Evolutionary conservation across 1,140 invertebrate genomes (phyloP), one percentile per base, ranked within the genome.

Genomic region (Macrostomum lignano): DNA sequence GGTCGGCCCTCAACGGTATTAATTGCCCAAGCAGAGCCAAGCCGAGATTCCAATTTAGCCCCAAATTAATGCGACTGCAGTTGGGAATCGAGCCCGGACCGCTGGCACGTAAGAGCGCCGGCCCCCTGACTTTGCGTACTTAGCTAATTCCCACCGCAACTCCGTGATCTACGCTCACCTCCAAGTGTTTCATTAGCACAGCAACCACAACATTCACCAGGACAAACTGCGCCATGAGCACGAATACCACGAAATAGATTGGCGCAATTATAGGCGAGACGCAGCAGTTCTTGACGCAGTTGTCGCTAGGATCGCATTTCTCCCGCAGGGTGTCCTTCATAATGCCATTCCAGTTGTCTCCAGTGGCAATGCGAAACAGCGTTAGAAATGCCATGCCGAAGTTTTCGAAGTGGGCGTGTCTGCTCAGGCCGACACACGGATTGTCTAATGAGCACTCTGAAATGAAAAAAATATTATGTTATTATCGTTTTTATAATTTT

Each of bases 291-390:
- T 69, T 71, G 1, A 91, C 70, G 49, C 91, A 98, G 49, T 88
- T 75, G 5, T 76, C 71, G 0, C 69, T 67, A 37, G 69, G 63
- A 54, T 91, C 75, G 55, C 88, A 96, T 46, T 93, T 74, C 47
- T 91, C 79, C 36, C 88, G 64, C 22, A 98, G 60, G 9, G 88
- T 93, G 54, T 96, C 88, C 66, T 70, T 98, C 88, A 98, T 96
- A 47, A 98, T 96, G 17, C 91, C 91, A 58, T 98, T 98, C 91
- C 91, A 98, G 60, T 98, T 98, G 54, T 98, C 91, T 24, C 91
- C 88, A 23, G 84, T 98, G 11, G 91, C 91, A 10, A 98, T 86
- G 35, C 88, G 67, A 60, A 98, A 98, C 37, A 98, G 64, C 17
- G 91, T 98, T 17, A 98, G 63, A 58, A 96, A 98, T 25, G 91